These are phyloP conservation scores for Lanistes nyassanus DNA, from an alignment of 1,140 invertebrate species.

Conservation along the genomic window DNA sequence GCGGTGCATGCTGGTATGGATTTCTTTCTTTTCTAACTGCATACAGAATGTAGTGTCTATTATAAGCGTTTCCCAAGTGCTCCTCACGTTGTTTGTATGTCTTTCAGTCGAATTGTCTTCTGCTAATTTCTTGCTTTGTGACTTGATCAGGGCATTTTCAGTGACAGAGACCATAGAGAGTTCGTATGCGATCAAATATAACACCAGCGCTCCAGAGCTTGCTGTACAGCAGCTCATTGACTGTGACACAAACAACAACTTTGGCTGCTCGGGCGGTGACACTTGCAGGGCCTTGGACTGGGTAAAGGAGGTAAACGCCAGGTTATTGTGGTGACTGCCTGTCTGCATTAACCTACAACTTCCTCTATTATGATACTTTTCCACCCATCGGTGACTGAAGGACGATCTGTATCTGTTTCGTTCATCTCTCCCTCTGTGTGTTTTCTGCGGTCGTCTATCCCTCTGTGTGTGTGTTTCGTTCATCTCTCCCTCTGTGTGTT, in stretches of 20 bases:
- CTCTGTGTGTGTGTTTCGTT: too few species aligned
- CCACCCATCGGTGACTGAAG: too few species aligned
- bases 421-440: too few species aligned
- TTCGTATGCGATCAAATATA: slow-evolving; percentile 76
- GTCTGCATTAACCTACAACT: too few species aligned
- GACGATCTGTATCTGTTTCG: too few species aligned
- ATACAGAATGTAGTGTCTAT: background rate
- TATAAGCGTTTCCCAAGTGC: background rate
- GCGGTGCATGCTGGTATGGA: slow-evolving; percentile 83
- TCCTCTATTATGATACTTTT: too few species aligned
- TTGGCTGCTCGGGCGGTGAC: slow-evolving; percentile 84
- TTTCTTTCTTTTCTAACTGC: background rate
- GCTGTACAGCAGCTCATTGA: slow-evolving; percentile 89
- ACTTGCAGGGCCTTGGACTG: slow-evolving; percentile 81
- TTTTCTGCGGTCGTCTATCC: too few species aligned
- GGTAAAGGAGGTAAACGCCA: slow-evolving; percentile 69
- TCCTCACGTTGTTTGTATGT: background rate
- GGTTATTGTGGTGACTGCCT: too few species aligned
- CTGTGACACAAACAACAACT: slow-evolving; percentile 79
- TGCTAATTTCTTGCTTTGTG: background rate
- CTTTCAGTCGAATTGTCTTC: background rate
- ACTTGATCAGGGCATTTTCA: slow-evolving; percentile 75
- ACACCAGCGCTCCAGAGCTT: slow-evolving; percentile 70
- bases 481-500: too few species aligned
- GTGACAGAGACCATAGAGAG: slow-evolving; percentile 81